phyloP scores from a whole-genome alignment of 2,113 vertebrate genomes.

The Cyanoramphus novaezelandiae region DNA sequence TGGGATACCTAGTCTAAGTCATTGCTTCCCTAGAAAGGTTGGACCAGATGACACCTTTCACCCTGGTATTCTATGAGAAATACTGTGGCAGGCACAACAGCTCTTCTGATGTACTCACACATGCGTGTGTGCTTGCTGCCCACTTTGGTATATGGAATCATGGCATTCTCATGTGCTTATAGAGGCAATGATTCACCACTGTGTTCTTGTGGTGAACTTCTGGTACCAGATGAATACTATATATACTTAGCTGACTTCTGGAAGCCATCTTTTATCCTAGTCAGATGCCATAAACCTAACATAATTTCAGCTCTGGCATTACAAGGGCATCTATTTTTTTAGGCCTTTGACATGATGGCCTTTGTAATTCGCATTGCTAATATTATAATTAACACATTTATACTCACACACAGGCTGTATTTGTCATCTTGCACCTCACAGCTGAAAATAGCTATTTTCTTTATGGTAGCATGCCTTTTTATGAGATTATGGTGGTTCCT shows the following conservation, averaged over 20 bases:
- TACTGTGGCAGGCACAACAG: not conserved
- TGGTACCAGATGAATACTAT: not conserved
- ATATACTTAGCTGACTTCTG: not conserved
- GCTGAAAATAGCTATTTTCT: not conserved
- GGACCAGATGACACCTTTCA: not conserved
- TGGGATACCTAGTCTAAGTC: not conserved
- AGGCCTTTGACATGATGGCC: not conserved
- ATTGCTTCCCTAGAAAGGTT: not conserved
- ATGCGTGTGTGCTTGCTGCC: rapidly evolving
- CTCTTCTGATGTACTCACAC: not conserved
- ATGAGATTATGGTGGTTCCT: not conserved
- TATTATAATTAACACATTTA: not conserved
- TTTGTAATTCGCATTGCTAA: not conserved
- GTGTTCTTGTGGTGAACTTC: not conserved
- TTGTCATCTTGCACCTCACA: not conserved
- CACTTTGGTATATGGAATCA: too few species aligned
- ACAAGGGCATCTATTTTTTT: not conserved
- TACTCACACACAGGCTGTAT: not conserved
- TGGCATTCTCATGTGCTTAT: rapidly evolving
- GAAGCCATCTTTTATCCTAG: not conserved
- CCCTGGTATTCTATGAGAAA: not conserved
- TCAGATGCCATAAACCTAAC: not conserved
- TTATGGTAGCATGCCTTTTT: not conserved
- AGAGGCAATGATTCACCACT: not conserved
- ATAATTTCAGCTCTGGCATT: not conserved